These are phyloP conservation scores for Xenops minutus DNA, from an alignment of 2,797 vertebrate species.

Conservation along the genomic window DNA sequence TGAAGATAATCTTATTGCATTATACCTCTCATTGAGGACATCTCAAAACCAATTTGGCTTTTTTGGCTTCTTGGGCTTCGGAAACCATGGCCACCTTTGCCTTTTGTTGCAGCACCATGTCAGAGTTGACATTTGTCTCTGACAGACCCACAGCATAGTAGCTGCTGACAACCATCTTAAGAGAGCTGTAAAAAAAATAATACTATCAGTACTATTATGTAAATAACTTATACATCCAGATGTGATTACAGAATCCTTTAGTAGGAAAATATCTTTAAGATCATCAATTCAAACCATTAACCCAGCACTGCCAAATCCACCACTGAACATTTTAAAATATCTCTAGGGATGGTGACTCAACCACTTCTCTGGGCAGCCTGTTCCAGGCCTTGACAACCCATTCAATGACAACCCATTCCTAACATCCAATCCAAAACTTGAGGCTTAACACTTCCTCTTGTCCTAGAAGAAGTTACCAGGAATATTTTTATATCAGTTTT, in stretches of 20 bases:
- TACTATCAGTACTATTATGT: neutral
- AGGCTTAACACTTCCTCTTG: neutral
- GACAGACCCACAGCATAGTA: neutral
- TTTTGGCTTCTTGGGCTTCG: neutral
- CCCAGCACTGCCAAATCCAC: neutral
- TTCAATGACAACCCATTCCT: neutral
- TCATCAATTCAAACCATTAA: neutral
- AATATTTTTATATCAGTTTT: neutral
- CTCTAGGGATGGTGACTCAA: neutral
- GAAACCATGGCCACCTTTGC: too few species aligned
- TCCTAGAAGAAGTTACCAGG: neutral
- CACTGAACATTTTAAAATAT: neutral
- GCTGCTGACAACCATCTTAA: neutral
- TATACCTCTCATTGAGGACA: neutral
- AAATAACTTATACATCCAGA: neutral
- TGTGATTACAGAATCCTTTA: neutral
- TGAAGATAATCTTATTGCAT: neutral
- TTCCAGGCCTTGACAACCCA: neutral
- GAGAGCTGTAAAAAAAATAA: neutral
- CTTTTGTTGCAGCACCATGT: neutral
- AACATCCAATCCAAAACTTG: neutral
- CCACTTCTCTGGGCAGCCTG: neutral
- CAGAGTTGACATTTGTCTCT: neutral
- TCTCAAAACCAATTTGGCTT: neutral
- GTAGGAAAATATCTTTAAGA: neutral